Evolutionary conservation across 2,888 invertebrate genomes (phyloP), one percentile per base, ranked within the genome.

Genomic region (Malthinus seriepunctatus): DNA sequence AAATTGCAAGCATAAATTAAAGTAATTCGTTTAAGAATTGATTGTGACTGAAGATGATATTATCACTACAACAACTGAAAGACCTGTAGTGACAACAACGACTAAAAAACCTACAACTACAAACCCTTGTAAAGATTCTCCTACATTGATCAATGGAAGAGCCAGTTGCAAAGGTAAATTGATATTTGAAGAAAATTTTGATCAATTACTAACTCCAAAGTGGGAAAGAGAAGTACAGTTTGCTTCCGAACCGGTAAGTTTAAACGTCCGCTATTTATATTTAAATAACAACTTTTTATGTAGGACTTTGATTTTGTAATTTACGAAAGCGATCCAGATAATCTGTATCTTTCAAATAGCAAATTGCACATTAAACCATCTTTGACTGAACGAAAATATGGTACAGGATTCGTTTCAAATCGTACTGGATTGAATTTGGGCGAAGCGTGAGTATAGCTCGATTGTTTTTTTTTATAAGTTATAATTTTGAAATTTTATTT

Each of bases 221-320:
- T 60, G 60, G 60, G 11, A 23, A 45, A 8, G 23, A 8, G 56
- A 56, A 53, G 15, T 33, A 7, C 51, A 31, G 23, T 60, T 56
- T 15, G 49, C 52, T 3, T 10, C 15, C 1, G 50, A 51, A 4
- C 60, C 60, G 1, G 60, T 60, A 50, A 53, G 48, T 32, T 3
- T 33, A 33, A 8, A 34, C 4, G 1, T 33, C 5, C 8, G 5
- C 8, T 7, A 32, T 46, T 32, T 10, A n/a, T 1, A 32, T 4
- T 32, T 15, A 31, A 15, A 9, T 31, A 9, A 2, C 14, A 14
- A 14, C 8, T 32, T 49, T 53, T 53, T 58, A 69, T 69, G n/a
- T 70, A 89, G 88, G 88, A 88, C 72, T 87, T 82, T 69, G 87
- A 89, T 46, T 90, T 89, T 77, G 87, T 88, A 60, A 79, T 87